phyloP scores from a whole-genome alignment of 2,113 vertebrate genomes.

The Butorides virescens region DNA sequence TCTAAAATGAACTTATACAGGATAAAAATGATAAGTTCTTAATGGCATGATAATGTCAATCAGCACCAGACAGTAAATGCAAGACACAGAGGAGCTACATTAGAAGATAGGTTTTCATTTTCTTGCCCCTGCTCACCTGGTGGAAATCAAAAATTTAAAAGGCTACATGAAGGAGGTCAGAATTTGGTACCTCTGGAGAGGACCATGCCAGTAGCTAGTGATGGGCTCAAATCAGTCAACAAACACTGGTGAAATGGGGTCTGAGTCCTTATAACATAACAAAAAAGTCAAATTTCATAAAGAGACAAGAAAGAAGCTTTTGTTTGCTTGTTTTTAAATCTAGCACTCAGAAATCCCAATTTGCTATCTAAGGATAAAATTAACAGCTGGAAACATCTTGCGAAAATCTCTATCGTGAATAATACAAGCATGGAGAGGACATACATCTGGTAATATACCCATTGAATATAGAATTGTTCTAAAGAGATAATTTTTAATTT shows the following conservation, averaged over 20 bases:
- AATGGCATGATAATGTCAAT: neutral
- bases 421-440: conserved; percentile 1
- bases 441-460: neutral
- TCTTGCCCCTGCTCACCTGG: neutral
- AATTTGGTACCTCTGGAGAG: neutral
- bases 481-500: neutral
- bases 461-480: conserved; percentile 20
- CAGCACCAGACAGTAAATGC: neutral
- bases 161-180: neutral
- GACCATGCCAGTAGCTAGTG: neutral
- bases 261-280: conserved; percentile 36
- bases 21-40: neutral
- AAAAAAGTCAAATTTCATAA: conserved; percentile 55
- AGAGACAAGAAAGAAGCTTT: neutral
- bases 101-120: neutral
- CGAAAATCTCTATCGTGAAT: conserved; percentile 9
- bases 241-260: neutral
- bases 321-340: conserved; percentile 20
- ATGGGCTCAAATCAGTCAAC: neutral
- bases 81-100: neutral
- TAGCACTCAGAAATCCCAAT: conserved; percentile 26
- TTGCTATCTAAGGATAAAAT: conserved; percentile 46
- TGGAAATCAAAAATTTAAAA: neutral
- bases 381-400: conserved; percentile 45
- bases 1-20: neutral